Evolutionary conservation across 1,140 invertebrate genomes (phyloP), one percentile per base, ranked within the genome.

Genomic region (Lasioglossum albipes): DNA sequence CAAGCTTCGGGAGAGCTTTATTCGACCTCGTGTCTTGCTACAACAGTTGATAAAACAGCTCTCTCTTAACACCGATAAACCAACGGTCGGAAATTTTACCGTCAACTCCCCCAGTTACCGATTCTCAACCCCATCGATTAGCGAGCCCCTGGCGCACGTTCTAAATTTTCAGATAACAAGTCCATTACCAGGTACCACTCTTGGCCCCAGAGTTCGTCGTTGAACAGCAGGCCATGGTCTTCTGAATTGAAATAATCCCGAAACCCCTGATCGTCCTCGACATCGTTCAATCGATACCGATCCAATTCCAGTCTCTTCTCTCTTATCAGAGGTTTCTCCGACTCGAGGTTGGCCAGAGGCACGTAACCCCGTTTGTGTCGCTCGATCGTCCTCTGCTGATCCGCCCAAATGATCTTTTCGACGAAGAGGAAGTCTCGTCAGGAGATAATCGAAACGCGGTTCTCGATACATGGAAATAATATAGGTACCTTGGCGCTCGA

Each of bases 131-230:
- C 36, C 36, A 4, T 36, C 36, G 36, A 36, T 36, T 36, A 36
- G 5, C 5, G 3, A 36, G 3, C 36, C 36, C 36, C 36, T 36
- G 5, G 36, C 3, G 5, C 36, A 36, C 36, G 36, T 36, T 36
- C 5, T 5, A 36, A 36, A 36, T 36, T 36, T 36, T 36, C 36
- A 49, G 45, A 49, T 13, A 12, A 49, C 12, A 59, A 59, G n/a
- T 71, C 81, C 68, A 72, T 92, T 95, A 98, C 97, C 96, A 98
- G 94, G 93, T 99, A 99, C 98, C 98, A 99, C 92, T 99, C 95
- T 84, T 97, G 95, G 57, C 94, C 91, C 96, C 97, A 99, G 0
- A 98, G 93, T 82, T 97, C 97, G 88, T 99, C 98, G 87, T 97
- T 97, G 90, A 98, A 98, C 74, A 91, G 83, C 20, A 31, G 7